phyloP scores from a whole-genome alignment of 1,140 invertebrate species.

The Protaetia brevitarsis region DNA sequence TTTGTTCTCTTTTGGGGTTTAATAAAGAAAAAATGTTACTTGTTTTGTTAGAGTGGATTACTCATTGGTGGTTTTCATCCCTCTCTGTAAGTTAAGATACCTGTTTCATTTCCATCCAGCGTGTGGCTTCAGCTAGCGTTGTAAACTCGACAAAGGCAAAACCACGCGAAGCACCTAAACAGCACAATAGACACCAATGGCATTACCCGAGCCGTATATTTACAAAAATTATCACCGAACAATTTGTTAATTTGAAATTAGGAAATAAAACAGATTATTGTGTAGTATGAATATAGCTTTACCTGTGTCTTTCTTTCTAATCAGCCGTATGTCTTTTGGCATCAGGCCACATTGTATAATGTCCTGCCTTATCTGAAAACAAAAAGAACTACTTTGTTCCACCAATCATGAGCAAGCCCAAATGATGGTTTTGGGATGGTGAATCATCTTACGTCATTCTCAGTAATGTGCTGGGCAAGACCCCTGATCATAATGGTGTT shows the following conservation, averaged over 20 bases:
- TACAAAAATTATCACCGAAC: constrained; percentile 13
- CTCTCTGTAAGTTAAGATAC: constrained; percentile 59
- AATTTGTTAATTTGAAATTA: constrained; percentile 23
- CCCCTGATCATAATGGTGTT: constrained; percentile 83
- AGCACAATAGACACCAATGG: constrained; percentile 51
- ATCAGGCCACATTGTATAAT: constrained; percentile 69
- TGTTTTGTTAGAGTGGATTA: constrained; percentile 4
- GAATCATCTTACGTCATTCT: constrained; percentile 82
- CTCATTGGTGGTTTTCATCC: constrained; percentile 27
- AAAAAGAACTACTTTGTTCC: constrained; percentile 14
- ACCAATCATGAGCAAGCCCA: too few species aligned
- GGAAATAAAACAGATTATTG: constrained; percentile 3
- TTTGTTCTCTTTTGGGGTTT: constrained; percentile 5
- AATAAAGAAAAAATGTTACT: constrained; percentile 18
- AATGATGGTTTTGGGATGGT: too few species aligned
- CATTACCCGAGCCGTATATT: constrained; percentile 44
- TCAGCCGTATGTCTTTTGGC: constrained; percentile 81
- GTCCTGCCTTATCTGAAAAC: constrained; percentile 65
- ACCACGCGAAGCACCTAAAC: constrained; percentile 81
- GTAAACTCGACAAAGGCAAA: constrained; percentile 97
- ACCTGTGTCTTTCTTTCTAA: constrained; percentile 85
- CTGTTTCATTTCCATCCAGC: constrained; percentile 93
- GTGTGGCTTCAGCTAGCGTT: constrained; percentile 80
- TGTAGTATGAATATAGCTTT: constrained; percentile 42
- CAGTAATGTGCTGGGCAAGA: constrained; percentile 74